phyloP scores from a whole-genome alignment of 1,140 invertebrate genomes.

The Drosophila guanche region DNA sequence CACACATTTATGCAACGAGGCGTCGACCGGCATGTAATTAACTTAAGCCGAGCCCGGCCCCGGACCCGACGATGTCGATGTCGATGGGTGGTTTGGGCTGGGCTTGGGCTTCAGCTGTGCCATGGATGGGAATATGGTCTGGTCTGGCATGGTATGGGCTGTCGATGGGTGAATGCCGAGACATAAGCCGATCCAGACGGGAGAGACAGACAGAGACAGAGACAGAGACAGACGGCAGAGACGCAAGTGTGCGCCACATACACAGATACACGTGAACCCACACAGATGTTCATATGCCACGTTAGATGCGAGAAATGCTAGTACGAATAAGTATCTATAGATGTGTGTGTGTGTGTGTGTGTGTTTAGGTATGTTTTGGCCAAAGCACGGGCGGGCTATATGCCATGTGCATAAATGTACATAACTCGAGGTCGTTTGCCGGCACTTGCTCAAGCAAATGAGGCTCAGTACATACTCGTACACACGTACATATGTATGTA shows the following conservation, averaged over 20 bases:
- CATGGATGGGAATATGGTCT: constrained; percentile 16
- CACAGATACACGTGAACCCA: too few relatives aligned
- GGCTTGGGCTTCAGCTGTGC: constrained; percentile 3
- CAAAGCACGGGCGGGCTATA: too few relatives aligned
- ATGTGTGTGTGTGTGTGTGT: constrained; percentile 1
- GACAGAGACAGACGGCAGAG: constrained; percentile 20
- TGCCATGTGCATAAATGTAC: constrained; percentile 11
- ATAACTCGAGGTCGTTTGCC: constrained; percentile 70
- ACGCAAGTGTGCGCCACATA: too few relatives aligned
- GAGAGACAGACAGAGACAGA: constrained; percentile 39
- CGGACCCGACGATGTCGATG: constrained; percentile 32
- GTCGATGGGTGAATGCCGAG: constrained; percentile 21
- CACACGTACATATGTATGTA: neutral
- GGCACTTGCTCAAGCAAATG: constrained; percentile 64
- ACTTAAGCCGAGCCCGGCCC: constrained; percentile 67
- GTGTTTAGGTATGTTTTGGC: constrained; percentile 5
- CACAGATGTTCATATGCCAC: constrained; percentile 6
- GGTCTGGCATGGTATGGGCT: constrained; percentile 2
- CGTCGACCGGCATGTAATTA: constrained; percentile 80
- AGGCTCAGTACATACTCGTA: constrained; percentile 8
- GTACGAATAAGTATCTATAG: neutral
- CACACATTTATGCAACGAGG: constrained; percentile 77
- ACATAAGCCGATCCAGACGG: constrained; percentile 15
- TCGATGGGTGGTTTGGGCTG: constrained; percentile 13
- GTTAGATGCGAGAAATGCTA: constrained; percentile 34